These are phyloP conservation scores for Cryptotermes secundus DNA, from an alignment of 1,140 invertebrate species.

Conservation along the genomic window DNA sequence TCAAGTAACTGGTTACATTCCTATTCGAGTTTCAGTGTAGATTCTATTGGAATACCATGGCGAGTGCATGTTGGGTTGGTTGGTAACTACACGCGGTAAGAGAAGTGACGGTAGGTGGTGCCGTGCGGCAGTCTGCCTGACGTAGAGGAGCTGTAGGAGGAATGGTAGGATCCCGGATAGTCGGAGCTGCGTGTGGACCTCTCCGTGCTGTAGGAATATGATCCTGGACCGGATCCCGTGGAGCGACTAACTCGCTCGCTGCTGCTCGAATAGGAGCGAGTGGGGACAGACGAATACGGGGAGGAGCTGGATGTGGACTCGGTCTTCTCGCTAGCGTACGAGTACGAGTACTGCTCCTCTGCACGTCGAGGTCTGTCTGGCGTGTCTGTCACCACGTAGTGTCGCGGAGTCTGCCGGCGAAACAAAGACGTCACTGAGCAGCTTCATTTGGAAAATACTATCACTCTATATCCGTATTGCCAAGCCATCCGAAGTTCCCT, in stretches of 20 bases:
- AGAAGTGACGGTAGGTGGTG: conserved; percentile 78
- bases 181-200: conserved; percentile 63
- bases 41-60: conserved; percentile 1
- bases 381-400: conserved; percentile 79
- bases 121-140: conserved; percentile 76
- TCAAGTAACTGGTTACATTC: too few relatives aligned
- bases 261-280: conserved; percentile 62
- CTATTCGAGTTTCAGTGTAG: too few relatives aligned
- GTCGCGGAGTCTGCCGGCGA: conserved; percentile 68
- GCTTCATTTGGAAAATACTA: too few relatives aligned
- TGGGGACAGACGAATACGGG: conserved; percentile 57
- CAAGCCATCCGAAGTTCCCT: too few relatives aligned
- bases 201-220: conserved; percentile 72
- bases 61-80: conserved; percentile 20
- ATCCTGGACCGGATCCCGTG: conserved; percentile 60
- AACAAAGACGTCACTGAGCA: not conserved
- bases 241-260: conserved; percentile 65
- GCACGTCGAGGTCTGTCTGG: conserved; percentile 64
- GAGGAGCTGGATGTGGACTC: conserved; percentile 48
- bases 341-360: conserved; percentile 80
- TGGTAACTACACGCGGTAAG: conserved; percentile 71
- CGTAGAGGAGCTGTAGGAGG: conserved; percentile 71
- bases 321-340: conserved; percentile 63
- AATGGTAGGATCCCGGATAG: conserved; percentile 73
- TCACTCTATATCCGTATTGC: too few relatives aligned